Percentiles rank a stretch among this genome's conserved stretches.
phyloP scores from a whole-genome alignment of 2,113 vertebrate genomes.

The Salvelinus alpinus region DNA sequence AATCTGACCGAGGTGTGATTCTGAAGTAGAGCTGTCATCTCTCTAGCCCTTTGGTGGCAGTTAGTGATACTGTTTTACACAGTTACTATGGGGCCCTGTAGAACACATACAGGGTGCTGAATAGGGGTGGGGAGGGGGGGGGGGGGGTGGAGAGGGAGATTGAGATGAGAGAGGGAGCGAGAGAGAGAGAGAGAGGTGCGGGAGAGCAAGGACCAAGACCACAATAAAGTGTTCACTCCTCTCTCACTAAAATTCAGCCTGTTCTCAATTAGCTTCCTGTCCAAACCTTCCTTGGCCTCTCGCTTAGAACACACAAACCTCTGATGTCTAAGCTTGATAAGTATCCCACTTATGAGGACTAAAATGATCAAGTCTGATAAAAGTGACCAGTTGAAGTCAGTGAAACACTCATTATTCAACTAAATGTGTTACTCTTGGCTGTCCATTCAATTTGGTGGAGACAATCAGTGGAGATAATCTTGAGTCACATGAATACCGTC shows the following conservation, averaged over 20 bases:
- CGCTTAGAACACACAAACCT: background rate
- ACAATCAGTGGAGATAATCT: no score
- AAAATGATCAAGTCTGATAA: background rate
- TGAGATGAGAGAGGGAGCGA: slow-evolving; percentile 9
- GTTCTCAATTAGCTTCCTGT: slow-evolving; percentile 47
- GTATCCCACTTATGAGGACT: no score
- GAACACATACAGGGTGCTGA: slow-evolving; percentile 58
- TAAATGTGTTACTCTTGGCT: no score
- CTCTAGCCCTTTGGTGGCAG: background rate
- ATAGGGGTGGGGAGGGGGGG: background rate
- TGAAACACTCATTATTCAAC: no score
- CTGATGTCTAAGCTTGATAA: no score
- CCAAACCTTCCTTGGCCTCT: slow-evolving; percentile 25
- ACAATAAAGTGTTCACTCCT: slow-evolving; percentile 46
- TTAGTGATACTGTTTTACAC: background rate
- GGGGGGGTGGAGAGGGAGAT: background rate
- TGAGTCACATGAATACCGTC: no score
- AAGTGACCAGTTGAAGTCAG: no score
- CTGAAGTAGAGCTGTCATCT: slow-evolving; percentile 38
- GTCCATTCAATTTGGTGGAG: no score
- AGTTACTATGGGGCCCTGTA: slow-evolving; percentile 19
- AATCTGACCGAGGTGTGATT: slow-evolving; percentile 49
- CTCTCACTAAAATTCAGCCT: slow-evolving; percentile 28
- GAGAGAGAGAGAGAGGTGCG: slow-evolving; percentile 35
- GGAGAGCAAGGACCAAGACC: slow-evolving; percentile 44